Evolutionary conservation across 2,113 vertebrate genomes (phyloP).

Genomic region (Zosterops hypoxanthus): DNA sequence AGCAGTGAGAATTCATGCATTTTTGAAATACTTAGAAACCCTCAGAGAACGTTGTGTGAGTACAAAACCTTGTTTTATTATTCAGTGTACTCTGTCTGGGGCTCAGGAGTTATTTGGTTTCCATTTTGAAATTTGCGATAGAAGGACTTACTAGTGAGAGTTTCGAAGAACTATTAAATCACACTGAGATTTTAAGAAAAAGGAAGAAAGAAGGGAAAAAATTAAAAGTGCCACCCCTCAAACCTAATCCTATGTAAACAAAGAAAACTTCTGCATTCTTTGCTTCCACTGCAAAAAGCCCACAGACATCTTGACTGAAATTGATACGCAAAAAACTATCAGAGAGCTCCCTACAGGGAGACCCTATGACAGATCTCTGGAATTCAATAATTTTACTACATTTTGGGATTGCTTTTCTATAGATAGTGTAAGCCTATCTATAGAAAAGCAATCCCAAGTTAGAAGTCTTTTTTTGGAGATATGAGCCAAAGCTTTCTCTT

Average conservation of each 20-base stretch:
- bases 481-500: not conserved
- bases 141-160: constrained; percentile 23
- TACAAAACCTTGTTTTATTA: not conserved
- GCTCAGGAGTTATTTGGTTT: not conserved
- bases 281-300: not conserved
- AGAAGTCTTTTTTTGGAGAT: not conserved
- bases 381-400: not conserved
- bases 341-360: not conserved
- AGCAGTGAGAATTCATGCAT: not conserved
- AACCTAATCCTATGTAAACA: not conserved
- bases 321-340: not conserved
- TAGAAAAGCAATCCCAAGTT: not conserved
- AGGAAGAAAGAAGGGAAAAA: not conserved
- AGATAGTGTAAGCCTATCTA: not conserved
- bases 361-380: not conserved
- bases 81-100: not conserved
- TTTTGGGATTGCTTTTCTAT: not conserved
- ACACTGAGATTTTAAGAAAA: not conserved
- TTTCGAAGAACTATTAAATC: not conserved
- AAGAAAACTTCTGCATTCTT: not conserved
- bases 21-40: not conserved
- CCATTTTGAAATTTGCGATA: not conserved
- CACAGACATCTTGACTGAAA: not conserved
- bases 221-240: accelerated
- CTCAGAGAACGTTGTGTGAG: not conserved